Base-by-base conservation (phyloP, 2,888 invertebrate species). In the Buathra laborator region DNA sequence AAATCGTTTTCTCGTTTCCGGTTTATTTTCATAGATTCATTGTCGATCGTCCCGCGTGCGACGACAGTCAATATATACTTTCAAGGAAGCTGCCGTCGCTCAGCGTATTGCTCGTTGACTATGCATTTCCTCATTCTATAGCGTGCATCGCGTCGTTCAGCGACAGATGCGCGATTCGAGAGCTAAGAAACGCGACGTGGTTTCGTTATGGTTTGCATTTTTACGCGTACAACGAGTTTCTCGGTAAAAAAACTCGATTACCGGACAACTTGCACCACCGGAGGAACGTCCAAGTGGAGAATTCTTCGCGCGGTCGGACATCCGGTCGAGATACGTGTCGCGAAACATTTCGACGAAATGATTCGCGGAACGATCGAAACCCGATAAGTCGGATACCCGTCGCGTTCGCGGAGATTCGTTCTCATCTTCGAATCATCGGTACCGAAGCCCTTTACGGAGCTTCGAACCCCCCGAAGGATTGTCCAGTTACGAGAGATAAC, bases 11-110 rank as follows among this genome's bases (percentile, higher is more conserved):
- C 46, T 51, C 74, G 48, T 76, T 81, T 81, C 84, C 76, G 81
- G 59, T 79, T 81, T 74, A 85, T 76, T 53, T 74, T 70, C 78
- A 72, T 81, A 77, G 71, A 84, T 72, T 86, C 85, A 87, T 86
- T 83, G 76, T 72, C 51, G 77, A 75, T 78, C 77, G 43, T 64
- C 71, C 76, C 76, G 81, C 84, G 84, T 81, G 80, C 84, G 67
- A n/a, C 32, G 75, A 64, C 37, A 48, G 62, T 14, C 75, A 75
- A 75, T 75, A 32, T n/a, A 19, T 37, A 48, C 46, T 37, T 64
- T 32, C 75, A 75, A 75, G 75, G 75, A 75, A 64, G 75, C 75
- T 62, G 12, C 75, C 3, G 7, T 62, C n/a, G 53, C 53, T 53
- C 6, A 53, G 53, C 53, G 53, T n/a, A 19, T 53, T 19, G 19